Conservation (phyloP, 2,888 invertebrate species). For the Mongoloraphidia duomilia region DNA sequence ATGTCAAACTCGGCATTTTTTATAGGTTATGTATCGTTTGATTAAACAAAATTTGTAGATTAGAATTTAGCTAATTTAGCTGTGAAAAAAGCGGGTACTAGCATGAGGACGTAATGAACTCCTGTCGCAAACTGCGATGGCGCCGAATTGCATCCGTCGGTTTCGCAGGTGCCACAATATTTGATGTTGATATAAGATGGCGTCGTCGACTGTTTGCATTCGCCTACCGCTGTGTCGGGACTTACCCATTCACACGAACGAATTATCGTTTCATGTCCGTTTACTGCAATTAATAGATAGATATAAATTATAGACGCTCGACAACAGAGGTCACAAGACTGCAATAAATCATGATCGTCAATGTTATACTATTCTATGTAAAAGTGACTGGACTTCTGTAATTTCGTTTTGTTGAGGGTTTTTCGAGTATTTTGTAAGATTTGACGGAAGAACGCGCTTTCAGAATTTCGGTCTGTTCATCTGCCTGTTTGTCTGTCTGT, state of each 20-base stretch:
- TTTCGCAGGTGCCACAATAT: constrained; percentile 53
- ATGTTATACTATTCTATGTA: too few relatives aligned
- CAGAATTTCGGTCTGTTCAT: too few relatives aligned
- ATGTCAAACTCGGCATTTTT: too few relatives aligned
- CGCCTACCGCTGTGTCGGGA: constrained; percentile 34
- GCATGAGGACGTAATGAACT: background rate
- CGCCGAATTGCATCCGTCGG: constrained; percentile 51
- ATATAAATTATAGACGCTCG: too few relatives aligned
- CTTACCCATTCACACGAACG: constrained; percentile 46
- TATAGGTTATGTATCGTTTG: too few relatives aligned
- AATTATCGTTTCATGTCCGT: constrained; percentile 34
- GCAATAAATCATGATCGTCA: too few relatives aligned
- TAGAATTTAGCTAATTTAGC: background rate
- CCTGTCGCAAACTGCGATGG: constrained; percentile 14
- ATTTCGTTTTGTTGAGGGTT: too few relatives aligned
- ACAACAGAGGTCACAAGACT: too few relatives aligned
- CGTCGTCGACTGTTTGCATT: constrained; percentile 34
- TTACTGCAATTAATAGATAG: constrained; percentile 30
- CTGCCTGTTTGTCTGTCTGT: too few relatives aligned
- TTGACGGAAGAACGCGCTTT: too few relatives aligned
- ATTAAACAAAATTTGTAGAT: background rate
- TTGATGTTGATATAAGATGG: constrained; percentile 37
- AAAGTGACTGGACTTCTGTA: too few relatives aligned
- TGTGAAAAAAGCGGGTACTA: background rate
- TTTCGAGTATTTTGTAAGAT: too few relatives aligned